Evolutionary conservation across 2,113 vertebrate genomes (phyloP), one percentile per base, ranked within the genome.

Genomic region (Onychostruthus taczanowskii): DNA sequence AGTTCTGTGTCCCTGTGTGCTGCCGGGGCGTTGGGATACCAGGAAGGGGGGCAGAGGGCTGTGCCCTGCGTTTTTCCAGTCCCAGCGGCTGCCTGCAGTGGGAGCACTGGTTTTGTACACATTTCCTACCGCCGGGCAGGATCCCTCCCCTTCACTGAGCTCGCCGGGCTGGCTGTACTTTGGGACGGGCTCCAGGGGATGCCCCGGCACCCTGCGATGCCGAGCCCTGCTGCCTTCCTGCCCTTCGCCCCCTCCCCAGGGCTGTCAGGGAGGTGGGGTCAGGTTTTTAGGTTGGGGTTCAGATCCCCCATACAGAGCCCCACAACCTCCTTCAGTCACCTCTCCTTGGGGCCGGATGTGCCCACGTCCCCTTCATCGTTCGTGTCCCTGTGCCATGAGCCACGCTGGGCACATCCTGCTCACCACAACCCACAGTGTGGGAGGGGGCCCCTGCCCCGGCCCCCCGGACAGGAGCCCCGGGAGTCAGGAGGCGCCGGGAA

Each of bases 381-480:
- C 6, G 52, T 6, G 28, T 70, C 28, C 39, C 59, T 2, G 23
- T 35, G 75, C 59, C 9, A 0, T 8, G 58, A 80, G 50, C 61
- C 31, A 6, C 2, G 0, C 11, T 28, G 52, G 52, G 47, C 49
- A 14, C 33, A 22, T 46, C 31, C 79, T 31, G n/a, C 64, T 64
- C 30, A 1, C 79, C 27, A 3, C 91, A 87, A 17, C 11, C 37
- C 46, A 3, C 7, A 2, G 53, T 4, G 9, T 4, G 0, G 1
- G 30, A 43, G 15, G 35, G 35, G 13, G 5, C 22, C 58, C 50
- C 63, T 46, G 16, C 30, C 37, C 58, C 49, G 78, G 10, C 31
- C 44, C 68, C 69, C 47, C 21, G 1, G 23, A 21, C 30, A 6
- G 64, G 64, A 73, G 30, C 41, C 69, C 37, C 6, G 6, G 43